A percentile compares a stretch with the other conserved stretches of the same genome.
Conservation (phyloP, 2,113 vertebrate species). For the Microcebus ravelobensis region DNA sequence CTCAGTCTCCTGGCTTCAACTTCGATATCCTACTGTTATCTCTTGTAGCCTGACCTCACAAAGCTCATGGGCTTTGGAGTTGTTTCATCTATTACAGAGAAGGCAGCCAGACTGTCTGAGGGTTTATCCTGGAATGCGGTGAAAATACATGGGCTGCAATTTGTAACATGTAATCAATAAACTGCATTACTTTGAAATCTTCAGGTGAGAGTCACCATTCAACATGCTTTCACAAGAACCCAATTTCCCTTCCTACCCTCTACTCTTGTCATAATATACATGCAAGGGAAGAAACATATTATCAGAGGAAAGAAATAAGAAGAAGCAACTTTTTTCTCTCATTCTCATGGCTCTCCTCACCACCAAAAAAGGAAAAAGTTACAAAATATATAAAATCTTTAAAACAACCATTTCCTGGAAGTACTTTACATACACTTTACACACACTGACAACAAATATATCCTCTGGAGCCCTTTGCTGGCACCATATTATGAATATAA, state of each 20-base stretch:
- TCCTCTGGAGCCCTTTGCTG: background rate
- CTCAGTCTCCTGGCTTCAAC: background rate
- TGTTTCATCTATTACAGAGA: background rate
- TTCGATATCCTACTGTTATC: background rate
- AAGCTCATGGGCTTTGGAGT: background rate
- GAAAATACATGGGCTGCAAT: background rate
- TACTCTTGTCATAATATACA: background rate
- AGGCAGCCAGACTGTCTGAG: slow-evolving; percentile 1
- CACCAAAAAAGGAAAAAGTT: background rate
- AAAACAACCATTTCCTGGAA: background rate
- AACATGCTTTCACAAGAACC: background rate
- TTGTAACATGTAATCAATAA: slow-evolving; percentile 17
- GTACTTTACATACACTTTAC: background rate
- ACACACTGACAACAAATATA: background rate
- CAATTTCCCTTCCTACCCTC: background rate
- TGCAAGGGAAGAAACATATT: background rate
- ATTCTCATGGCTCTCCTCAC: background rate
- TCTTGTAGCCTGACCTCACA: background rate
- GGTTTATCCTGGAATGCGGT: background rate
- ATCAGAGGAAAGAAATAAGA: background rate
- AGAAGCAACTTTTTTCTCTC: background rate
- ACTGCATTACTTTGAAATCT: background rate
- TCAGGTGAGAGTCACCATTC: background rate
- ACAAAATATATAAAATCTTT: background rate
- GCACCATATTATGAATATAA: background rate